Conservation (phyloP, 1,140 invertebrate species). For the Cotesia glomerata region DNA sequence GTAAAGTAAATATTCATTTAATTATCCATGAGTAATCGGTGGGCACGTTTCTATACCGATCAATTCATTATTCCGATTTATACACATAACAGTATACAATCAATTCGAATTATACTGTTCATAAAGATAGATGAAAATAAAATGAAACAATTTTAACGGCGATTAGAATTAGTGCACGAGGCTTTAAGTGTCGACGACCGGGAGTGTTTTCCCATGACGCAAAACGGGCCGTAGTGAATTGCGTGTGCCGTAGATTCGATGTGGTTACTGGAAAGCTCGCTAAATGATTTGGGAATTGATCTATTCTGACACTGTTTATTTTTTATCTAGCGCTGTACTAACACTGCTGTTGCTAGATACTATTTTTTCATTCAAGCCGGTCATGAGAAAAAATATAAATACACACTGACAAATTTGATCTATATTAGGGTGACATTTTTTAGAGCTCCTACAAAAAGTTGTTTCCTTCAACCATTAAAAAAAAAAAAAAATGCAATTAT, state of each 20-base stretch:
- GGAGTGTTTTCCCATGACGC: constrained; percentile 57
- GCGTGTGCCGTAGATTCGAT: constrained; percentile 54
- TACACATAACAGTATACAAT: too few relatives aligned
- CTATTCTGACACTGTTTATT: background rate
- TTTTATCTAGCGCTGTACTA: background rate
- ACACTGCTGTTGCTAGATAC: background rate
- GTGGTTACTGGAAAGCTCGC: constrained; percentile 40
- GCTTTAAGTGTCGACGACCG: constrained; percentile 4
- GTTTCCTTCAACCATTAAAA: too few relatives aligned
- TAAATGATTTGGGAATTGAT: constrained; percentile 58
- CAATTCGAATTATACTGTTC: background rate
- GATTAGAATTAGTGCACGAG: constrained; percentile 55
- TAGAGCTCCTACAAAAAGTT: too few relatives aligned
- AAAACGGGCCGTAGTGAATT: constrained; percentile 57
- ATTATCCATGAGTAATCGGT: constrained; percentile 54
- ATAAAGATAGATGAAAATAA: constrained; percentile 1
- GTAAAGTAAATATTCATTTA: constrained; percentile 38
- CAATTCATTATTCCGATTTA: background rate
- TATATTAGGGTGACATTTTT: too few relatives aligned
- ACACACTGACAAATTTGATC: too few relatives aligned
- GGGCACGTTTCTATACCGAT: constrained; percentile 8
- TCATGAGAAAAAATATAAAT: background rate
- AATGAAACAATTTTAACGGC: constrained; percentile 58
- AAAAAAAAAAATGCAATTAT: too few relatives aligned
- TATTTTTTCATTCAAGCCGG: background rate